These are phyloP conservation scores for Hestina assimilis DNA, from an alignment of 1,140 invertebrate genomes.

Conservation along the genomic window DNA sequence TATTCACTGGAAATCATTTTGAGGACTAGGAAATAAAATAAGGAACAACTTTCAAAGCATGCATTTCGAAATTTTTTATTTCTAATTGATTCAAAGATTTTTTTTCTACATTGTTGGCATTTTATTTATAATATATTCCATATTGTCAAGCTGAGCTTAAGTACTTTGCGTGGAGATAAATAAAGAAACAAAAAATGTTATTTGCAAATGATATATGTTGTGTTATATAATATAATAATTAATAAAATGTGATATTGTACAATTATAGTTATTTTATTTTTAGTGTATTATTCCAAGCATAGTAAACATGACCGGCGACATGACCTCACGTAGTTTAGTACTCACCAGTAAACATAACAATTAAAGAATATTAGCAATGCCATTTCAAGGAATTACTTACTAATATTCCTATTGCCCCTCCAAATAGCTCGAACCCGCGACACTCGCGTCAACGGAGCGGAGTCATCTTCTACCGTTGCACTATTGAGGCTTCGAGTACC, in stretches of 20 bases:
- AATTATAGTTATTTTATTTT: slow-evolving; percentile 5
- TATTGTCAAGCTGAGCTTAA: slow-evolving; percentile 64
- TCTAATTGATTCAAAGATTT: slow-evolving; percentile 38
- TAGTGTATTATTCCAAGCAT: background rate
- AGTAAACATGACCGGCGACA: no score
- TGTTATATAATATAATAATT: slow-evolving; percentile 69
- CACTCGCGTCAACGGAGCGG: no score
- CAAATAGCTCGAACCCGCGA: no score
- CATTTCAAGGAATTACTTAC: no score
- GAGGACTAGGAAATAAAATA: background rate
- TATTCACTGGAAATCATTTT: background rate
- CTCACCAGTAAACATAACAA: no score
- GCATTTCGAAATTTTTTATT: slow-evolving; percentile 11
- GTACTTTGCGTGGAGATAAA: slow-evolving; percentile 45
- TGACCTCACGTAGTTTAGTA: no score
- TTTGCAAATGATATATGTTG: slow-evolving; percentile 71
- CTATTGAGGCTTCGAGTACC: no score
- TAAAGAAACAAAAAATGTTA: slow-evolving; percentile 51
- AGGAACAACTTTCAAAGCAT: background rate
- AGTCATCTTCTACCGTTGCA: no score
- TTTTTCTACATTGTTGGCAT: slow-evolving; percentile 64
- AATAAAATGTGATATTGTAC: slow-evolving; percentile 75
- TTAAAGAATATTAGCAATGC: no score
- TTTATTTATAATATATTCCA: slow-evolving; percentile 68
- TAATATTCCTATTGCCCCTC: no score